Conservation (phyloP, 2,888 invertebrate species). For the Trichopria drosophilae region DNA sequence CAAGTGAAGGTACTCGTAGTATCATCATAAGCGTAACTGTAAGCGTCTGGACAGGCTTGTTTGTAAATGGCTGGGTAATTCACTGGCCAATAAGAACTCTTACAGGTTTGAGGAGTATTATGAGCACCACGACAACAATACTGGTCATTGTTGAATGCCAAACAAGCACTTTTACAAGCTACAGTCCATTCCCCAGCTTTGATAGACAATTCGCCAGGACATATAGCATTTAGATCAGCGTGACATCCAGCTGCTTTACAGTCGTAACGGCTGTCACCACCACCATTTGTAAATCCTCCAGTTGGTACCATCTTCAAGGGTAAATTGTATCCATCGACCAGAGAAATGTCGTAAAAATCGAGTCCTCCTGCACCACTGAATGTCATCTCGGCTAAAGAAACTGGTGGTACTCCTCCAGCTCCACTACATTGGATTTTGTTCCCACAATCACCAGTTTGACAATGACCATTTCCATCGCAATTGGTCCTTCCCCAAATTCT, state of each 20-base stretch:
- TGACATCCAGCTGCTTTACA: not conserved
- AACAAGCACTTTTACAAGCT: slow-evolving; percentile 2
- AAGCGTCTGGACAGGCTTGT: not conserved
- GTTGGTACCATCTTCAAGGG: slow-evolving; percentile 5
- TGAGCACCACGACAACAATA: slow-evolving; percentile 4
- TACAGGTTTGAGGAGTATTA: slow-evolving; percentile 1
- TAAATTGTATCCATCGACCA: slow-evolving; percentile 1
- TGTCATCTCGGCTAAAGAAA: not conserved
- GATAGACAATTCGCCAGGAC: not conserved
- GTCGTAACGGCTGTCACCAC: not conserved
- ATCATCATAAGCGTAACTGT: slow-evolving; percentile 6
- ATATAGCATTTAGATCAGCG: not conserved
- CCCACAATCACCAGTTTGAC: too few relatives aligned
- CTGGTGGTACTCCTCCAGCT: not conserved
- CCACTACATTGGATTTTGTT: not conserved
- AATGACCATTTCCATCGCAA: too few relatives aligned
- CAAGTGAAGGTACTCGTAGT: not conserved
- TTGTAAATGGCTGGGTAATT: slow-evolving; percentile 1
- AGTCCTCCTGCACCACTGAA: not conserved
- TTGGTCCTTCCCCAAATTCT: slow-evolving; percentile 1
- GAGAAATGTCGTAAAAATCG: slow-evolving; percentile 1
- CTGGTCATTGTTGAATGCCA: not conserved
- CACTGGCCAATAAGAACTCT: not conserved
- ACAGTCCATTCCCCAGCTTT: not conserved
- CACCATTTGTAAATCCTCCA: not conserved